Percentiles rank a stretch among this genome's conserved stretches.
phyloP scores from a whole-genome alignment of 2,888 invertebrate species.

The Lamproptera curius region DNA sequence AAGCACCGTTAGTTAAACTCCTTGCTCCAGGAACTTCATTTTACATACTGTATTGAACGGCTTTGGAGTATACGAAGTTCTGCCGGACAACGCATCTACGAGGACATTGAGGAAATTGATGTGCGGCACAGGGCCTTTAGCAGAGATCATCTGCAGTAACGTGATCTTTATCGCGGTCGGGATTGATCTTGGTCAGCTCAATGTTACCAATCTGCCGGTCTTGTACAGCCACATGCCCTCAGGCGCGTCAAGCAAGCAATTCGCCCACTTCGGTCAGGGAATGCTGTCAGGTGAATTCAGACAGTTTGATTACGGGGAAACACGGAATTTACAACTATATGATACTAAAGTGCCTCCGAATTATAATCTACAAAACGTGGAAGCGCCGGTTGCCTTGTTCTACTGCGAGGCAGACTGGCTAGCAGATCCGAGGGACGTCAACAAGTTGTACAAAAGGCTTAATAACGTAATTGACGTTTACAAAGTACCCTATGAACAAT shows the following conservation, averaged over 20 bases:
- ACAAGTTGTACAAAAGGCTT: constrained; percentile 67
- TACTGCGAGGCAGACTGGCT: constrained; percentile 80
- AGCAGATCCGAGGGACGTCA: constrained; percentile 76
- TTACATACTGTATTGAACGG: constrained; percentile 39
- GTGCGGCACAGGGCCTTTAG: constrained; percentile 60
- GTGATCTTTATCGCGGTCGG: constrained; percentile 79
- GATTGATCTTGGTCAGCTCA: constrained; percentile 74
- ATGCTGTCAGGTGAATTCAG: constrained; percentile 46
- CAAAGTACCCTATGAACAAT: constrained; percentile 70
- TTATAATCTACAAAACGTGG: constrained; percentile 45
- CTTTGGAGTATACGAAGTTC: constrained; percentile 80
- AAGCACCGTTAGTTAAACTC: constrained; percentile 48
- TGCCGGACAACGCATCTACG: constrained; percentile 76
- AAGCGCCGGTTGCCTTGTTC: constrained; percentile 51
- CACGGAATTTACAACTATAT: constrained; percentile 44
- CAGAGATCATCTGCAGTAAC: constrained; percentile 77
- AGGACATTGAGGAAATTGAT: constrained; percentile 54
- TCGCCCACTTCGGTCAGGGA: constrained; percentile 75
- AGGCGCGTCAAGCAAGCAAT: constrained; percentile 73
- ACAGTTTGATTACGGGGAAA: constrained; percentile 48
- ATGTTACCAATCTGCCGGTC: constrained; percentile 76
- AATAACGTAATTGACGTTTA: constrained; percentile 74
- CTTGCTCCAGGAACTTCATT: constrained; percentile 41
- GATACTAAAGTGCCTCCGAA: constrained; percentile 43
- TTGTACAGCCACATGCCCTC: constrained; percentile 73